Evolutionary conservation across 1,140 invertebrate species (phyloP).

Genomic region (Rhagoletis zephyria): DNA sequence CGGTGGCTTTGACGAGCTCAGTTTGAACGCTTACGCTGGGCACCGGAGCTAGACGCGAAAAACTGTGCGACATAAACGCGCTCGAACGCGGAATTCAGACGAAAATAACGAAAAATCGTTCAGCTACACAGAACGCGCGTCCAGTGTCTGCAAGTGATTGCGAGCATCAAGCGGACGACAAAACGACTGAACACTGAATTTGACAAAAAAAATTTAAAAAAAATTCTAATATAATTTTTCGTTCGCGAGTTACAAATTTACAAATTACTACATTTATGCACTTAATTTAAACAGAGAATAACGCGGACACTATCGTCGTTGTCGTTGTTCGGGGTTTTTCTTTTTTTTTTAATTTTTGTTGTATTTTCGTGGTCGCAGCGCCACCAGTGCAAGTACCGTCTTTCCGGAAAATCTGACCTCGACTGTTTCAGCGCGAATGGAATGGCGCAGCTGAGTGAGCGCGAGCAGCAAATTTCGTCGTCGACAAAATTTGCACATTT

Average conservation of each 20-base stretch:
- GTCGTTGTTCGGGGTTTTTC: neutral
- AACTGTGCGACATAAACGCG: slow-evolving; percentile 55
- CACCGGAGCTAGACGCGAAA: slow-evolving; percentile 22
- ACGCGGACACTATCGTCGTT: neutral
- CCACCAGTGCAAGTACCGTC: slow-evolving; percentile 54
- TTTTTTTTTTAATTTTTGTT: neutral
- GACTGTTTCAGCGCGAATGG: slow-evolving; percentile 56
- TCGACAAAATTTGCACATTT: slow-evolving; percentile 41
- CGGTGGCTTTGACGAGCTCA: slow-evolving; percentile 58
- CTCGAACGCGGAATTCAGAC: neutral
- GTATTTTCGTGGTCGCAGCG: slow-evolving; percentile 7
- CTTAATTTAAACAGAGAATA: slow-evolving; percentile 21
- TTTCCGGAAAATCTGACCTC: slow-evolving; percentile 57
- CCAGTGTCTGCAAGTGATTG: slow-evolving; percentile 19
- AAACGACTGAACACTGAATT: neutral
- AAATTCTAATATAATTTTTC: slow-evolving; percentile 25
- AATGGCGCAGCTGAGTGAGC: slow-evolving; percentile 30
- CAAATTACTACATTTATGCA: slow-evolving; percentile 25
- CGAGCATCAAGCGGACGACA: neutral
- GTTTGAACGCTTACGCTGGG: slow-evolving; percentile 55
- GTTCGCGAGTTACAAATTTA: neutral
- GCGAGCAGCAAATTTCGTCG: slow-evolving; percentile 15
- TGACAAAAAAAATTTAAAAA: neutral
- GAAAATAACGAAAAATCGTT: neutral
- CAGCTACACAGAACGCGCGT: neutral